These are phyloP conservation scores for Stylophora pistillata DNA, from an alignment of 64 coral and sea anemone species.

Conservation along the genomic window DNA sequence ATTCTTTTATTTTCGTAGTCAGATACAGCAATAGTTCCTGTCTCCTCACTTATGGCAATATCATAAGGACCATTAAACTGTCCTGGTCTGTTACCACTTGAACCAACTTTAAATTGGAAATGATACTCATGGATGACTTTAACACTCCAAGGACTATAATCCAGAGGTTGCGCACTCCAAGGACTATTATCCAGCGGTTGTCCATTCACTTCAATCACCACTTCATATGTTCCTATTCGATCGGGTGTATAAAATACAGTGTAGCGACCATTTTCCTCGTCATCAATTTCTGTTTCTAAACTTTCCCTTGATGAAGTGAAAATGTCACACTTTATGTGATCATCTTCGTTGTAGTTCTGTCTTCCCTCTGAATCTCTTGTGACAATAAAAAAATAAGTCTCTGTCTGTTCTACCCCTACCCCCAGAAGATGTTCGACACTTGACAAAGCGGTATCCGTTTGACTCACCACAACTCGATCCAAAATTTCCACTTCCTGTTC, in stretches of 20 bases:
- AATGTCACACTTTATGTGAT: background rate
- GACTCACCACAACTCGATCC: background rate
- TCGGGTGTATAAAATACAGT: constrained; percentile 31
- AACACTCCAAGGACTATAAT: constrained; percentile 1
- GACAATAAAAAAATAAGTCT: background rate
- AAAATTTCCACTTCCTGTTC: background rate
- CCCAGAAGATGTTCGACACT: background rate
- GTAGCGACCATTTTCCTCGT: background rate
- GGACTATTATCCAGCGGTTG: constrained; percentile 16
- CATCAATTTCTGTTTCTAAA: background rate
- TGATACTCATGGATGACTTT: background rate
- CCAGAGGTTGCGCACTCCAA: constrained; percentile 8
- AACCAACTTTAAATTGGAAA: constrained; percentile 3
- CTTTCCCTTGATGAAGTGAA: background rate
- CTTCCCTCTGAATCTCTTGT: background rate
- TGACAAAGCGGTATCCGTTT: background rate
- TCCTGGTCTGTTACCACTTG: background rate
- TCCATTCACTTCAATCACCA: constrained; percentile 14
- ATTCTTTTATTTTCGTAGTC: constrained; percentile 7
- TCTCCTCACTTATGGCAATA: constrained; percentile 29
- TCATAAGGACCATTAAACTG: background rate
- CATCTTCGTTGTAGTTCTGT: background rate
- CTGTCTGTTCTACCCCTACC: background rate
- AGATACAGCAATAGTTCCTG: background rate
- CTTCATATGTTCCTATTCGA: background rate